Conservation (phyloP, 1,140 invertebrate genomes). For the Bombus waltoni region DNA sequence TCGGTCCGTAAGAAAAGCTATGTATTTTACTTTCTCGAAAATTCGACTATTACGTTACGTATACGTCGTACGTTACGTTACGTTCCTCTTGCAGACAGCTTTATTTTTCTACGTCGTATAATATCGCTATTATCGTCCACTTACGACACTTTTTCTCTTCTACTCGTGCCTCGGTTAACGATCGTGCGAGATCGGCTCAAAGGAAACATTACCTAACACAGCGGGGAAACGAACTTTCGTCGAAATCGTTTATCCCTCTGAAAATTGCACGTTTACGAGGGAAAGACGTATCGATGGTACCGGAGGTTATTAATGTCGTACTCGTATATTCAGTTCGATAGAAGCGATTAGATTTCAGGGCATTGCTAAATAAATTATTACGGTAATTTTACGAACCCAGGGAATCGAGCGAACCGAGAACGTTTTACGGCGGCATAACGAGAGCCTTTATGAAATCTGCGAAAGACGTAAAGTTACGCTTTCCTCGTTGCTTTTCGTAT, state of each 20-base stretch:
- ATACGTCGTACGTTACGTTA: background rate
- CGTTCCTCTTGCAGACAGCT: background rate
- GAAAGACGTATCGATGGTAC: background rate
- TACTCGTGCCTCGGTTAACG: background rate
- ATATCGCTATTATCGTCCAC: background rate
- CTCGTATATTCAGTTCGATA: too few species aligned
- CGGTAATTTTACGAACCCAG: too few species aligned
- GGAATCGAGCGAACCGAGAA: too few species aligned
- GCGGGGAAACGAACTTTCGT: background rate
- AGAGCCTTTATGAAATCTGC: background rate
- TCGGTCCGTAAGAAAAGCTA: background rate
- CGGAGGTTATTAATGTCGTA: background rate
- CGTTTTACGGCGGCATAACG: background rate
- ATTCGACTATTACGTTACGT: background rate
- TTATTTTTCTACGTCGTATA: conserved; percentile 4
- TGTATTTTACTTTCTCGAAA: background rate
- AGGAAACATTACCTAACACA: background rate
- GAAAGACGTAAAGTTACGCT: background rate
- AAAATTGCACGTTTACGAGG: background rate
- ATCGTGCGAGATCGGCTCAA: background rate
- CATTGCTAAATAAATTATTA: too few species aligned
- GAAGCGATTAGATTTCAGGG: too few species aligned
- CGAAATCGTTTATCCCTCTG: background rate
- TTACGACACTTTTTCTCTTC: background rate
- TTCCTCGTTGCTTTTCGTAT: conserved; percentile 6